These are phyloP conservation scores for Polia nebulosa DNA, from an alignment of 2,888 invertebrate species.

Conservation along the genomic window DNA sequence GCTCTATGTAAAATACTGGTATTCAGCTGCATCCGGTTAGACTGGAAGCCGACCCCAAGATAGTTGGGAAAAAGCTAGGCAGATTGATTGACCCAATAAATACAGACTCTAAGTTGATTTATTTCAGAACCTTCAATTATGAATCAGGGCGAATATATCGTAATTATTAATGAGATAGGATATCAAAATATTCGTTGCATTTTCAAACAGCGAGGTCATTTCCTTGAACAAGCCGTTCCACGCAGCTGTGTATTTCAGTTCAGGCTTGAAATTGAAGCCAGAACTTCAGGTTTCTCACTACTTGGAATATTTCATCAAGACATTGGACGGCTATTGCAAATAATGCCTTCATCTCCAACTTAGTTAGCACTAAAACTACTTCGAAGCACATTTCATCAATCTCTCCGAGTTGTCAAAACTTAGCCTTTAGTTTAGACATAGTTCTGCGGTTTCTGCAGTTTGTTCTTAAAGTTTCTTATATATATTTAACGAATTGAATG, in stretches of 20 bases:
- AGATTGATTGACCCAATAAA: no score
- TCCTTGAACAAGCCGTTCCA: neutral
- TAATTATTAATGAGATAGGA: no score
- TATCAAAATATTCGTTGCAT: neutral
- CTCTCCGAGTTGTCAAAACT: constrained; percentile 35
- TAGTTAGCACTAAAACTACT: constrained; percentile 11
- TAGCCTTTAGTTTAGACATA: neutral
- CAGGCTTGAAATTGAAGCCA: neutral
- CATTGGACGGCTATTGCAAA: constrained; percentile 2
- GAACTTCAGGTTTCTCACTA: neutral
- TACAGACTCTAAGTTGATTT: no score
- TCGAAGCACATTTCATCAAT: constrained; percentile 30
- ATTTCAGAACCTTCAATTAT: no score
- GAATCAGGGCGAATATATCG: no score
- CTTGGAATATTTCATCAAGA: constrained; percentile 14
- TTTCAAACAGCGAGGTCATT: neutral
- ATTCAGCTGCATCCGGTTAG: no score
- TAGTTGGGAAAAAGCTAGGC: no score
- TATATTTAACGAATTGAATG: no score
- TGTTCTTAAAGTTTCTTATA: neutral
- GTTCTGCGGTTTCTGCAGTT: neutral
- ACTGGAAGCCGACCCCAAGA: no score
- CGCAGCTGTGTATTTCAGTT: neutral
- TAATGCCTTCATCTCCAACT: constrained; percentile 9
- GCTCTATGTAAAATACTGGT: no score